Conservation (phyloP, 2,888 invertebrate genomes). For the Spilarctia lutea region DNA sequence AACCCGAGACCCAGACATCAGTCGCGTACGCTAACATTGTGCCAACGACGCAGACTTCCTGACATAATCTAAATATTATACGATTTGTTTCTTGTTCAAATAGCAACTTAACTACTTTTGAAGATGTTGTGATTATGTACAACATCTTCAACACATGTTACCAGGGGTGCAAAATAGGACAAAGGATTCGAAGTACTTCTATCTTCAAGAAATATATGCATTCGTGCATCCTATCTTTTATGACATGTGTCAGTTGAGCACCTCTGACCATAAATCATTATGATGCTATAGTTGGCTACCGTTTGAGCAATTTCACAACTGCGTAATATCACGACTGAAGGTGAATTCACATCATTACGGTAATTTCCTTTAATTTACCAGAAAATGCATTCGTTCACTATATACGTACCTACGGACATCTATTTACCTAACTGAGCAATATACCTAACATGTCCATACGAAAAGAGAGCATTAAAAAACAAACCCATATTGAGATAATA, state of each 20-base stretch:
- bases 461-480: background rate
- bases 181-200: background rate
- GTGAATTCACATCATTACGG: conserved; percentile 27
- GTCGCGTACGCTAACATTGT: too few relatives aligned
- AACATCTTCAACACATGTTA: background rate
- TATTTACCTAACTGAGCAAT: background rate
- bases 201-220: background rate
- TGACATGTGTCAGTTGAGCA: background rate
- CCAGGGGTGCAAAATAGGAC: background rate
- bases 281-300: conserved; percentile 30
- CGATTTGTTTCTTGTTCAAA: too few relatives aligned
- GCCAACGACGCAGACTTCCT: background rate
- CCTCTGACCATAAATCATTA: conserved; percentile 35
- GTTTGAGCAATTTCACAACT: conserved; percentile 47
- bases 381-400: conserved; percentile 26
- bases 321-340: conserved; percentile 25
- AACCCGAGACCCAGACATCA: too few relatives aligned
- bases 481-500: background rate
- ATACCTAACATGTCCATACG: background rate
- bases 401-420: background rate
- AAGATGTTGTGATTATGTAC: too few relatives aligned
- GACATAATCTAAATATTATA: background rate
- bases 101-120: background rate
- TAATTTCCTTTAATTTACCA: conserved; percentile 27
- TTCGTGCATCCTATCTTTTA: background rate